These are phyloP conservation scores for Psittacula cyanocephala DNA, from an alignment of 2,113 vertebrate species.

Conservation along the genomic window DNA sequence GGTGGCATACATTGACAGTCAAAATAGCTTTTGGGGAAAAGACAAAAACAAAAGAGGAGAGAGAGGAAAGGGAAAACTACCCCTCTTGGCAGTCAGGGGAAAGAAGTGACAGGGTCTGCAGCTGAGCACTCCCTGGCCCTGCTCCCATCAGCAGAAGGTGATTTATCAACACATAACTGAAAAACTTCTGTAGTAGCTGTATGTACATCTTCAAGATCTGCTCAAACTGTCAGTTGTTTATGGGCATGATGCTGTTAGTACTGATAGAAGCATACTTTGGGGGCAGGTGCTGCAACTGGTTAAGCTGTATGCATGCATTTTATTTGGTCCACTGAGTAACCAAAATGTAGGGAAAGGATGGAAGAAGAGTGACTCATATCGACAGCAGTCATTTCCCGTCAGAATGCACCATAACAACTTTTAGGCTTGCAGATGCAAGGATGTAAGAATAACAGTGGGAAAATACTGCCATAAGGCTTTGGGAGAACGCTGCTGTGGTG, in stretches of 20 bases:
- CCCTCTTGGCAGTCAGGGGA: too few species aligned
- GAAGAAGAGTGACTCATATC: neutral
- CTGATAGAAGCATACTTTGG: neutral
- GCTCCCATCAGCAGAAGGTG: neutral
- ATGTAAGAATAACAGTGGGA: neutral
- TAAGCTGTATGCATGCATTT: neutral
- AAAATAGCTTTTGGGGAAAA: neutral
- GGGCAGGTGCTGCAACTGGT: neutral
- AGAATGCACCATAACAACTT: accelerated
- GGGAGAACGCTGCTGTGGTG: neutral
- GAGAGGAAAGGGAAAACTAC: neutral
- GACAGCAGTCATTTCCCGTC: neutral
- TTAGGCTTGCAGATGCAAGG: neutral
- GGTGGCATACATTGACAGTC: neutral
- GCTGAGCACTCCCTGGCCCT: neutral
- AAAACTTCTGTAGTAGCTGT: neutral
- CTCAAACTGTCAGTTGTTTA: neutral
- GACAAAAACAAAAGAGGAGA: neutral
- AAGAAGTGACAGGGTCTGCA: neutral
- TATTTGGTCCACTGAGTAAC: neutral
- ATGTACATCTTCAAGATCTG: neutral
- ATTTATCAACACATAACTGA: neutral
- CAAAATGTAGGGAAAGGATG: neutral
- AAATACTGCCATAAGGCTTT: neutral
- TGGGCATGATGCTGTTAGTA: neutral